Percentiles rank a stretch among this genome's conserved stretches.
phyloP scores from a whole-genome alignment of 2,797 vertebrate species.

The Lepidocolaptes lacrymiger region DNA sequence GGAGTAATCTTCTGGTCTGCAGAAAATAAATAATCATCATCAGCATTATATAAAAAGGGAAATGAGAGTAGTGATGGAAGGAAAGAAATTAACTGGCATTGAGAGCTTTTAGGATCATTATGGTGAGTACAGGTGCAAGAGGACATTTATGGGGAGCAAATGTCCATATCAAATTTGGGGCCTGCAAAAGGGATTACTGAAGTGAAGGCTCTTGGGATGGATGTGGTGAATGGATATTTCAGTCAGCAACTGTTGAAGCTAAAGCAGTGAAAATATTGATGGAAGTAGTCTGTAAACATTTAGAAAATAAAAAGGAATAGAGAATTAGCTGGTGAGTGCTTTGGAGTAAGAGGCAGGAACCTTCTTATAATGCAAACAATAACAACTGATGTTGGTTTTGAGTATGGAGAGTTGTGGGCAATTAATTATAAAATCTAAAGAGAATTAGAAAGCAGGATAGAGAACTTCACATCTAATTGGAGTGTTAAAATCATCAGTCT shows the following conservation, averaged over 20 bases:
- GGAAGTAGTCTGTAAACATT: background rate
- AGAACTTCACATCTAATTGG: background rate
- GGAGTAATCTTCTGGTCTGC: background rate
- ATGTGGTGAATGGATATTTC: background rate
- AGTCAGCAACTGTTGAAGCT: background rate
- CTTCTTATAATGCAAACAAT: background rate
- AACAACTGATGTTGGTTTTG: background rate
- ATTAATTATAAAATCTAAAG: background rate
- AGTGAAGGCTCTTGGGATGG: background rate
- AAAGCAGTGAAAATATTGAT: background rate
- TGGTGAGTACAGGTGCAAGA: background rate
- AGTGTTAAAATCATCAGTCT: background rate
- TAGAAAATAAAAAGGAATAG: background rate
- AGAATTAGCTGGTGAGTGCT: background rate
- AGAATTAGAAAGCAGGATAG: background rate
- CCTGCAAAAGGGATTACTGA: background rate
- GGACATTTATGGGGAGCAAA: background rate
- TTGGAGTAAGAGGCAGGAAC: background rate
- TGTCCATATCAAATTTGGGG: background rate
- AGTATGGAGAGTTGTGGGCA: background rate
- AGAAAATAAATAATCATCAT: background rate
- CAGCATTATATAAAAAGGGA: background rate
- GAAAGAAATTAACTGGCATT: background rate
- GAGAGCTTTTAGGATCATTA: background rate
- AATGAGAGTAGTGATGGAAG: background rate